Base-by-base conservation (phyloP, 2,797 vertebrate genomes). In the Brachymystax lenok region DNA sequence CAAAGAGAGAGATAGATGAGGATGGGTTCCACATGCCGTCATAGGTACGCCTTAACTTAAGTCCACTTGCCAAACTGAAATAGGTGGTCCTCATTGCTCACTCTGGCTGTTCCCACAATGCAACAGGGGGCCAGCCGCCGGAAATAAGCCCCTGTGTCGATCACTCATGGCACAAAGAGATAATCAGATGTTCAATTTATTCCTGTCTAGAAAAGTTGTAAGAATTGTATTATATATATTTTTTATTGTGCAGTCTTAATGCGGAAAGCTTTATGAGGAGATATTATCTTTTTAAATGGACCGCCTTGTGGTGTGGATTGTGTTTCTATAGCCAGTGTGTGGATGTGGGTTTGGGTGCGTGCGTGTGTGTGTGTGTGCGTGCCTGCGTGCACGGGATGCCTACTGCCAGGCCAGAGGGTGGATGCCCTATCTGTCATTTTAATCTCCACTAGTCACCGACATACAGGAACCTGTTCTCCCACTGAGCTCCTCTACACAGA, bases 141-240 rank as follows among this genome's bases (percentile, higher is more conserved):
- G 88, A 90, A 83, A 86, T 83, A 90, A 92, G 87, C 87, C 92
- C 92, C 88, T 89, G 79, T 59, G 87, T 88, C 89, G 90, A 86
- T 86, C 87, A 89, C 91, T 91, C n/a, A 16, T 10, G 93, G 89
- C 88, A 88, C 83, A 79, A 88, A 82, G 54, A 88, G 91, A 92
- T 93, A 93, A 95, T 94, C 94, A 94, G 93, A 95, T 94, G 94
- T 95, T 93, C 82, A 92, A 90, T 94, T 94, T 93, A 87, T 92
- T 93, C 93, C 81, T 89, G 92, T 93, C 90, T 93, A 93, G 91
- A 94, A 89, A 92, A 83, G 92, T 92, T 94, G 91, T 92, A 91
- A 91, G 88, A 94, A 93, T 93, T 92, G 93, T 94, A 94, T 93
- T 92, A 93, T 95, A 93, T 95, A 46, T 95, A 91, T 95, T 95